A percentile compares a stretch with the other conserved stretches of the same genome.
Conservation (phyloP, 1,140 invertebrate genomes). For the Drusus annulatus region DNA sequence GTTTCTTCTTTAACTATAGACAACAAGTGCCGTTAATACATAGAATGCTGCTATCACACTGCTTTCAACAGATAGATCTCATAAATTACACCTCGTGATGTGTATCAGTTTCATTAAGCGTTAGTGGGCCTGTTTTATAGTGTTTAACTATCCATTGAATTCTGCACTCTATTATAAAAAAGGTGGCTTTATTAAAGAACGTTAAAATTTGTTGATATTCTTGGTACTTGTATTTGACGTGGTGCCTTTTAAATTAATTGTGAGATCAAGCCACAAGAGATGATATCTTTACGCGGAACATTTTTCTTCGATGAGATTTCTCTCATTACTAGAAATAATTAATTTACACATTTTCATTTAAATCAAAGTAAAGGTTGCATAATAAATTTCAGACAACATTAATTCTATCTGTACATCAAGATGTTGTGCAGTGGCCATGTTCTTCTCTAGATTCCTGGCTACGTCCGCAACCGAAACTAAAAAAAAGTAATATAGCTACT, state of each 20-base stretch:
- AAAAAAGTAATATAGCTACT: no score
- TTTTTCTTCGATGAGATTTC: constrained; percentile 21
- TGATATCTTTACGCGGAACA: background rate
- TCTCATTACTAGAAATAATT: constrained; percentile 14
- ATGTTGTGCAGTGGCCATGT: no score
- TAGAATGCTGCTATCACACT: constrained; percentile 19
- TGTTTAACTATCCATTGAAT: background rate
- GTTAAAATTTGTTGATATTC: no score
- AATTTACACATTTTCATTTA: background rate
- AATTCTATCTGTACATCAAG: no score
- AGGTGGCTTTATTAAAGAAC: no score
- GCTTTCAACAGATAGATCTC: constrained; percentile 45
- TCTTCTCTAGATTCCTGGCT: no score
- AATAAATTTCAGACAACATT: no score
- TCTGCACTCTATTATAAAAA: no score
- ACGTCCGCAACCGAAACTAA: no score
- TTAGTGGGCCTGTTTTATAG: constrained; percentile 19
- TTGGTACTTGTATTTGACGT: no score
- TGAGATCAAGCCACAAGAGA: background rate
- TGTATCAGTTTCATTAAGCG: constrained; percentile 41
- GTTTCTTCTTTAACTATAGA: background rate
- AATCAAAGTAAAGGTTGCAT: no score
- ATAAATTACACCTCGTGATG: constrained; percentile 42
- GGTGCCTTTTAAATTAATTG: background rate
- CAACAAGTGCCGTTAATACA: constrained; percentile 42